Conservation (phyloP, 2,113 vertebrate genomes). For the Sterna hirundo region DNA sequence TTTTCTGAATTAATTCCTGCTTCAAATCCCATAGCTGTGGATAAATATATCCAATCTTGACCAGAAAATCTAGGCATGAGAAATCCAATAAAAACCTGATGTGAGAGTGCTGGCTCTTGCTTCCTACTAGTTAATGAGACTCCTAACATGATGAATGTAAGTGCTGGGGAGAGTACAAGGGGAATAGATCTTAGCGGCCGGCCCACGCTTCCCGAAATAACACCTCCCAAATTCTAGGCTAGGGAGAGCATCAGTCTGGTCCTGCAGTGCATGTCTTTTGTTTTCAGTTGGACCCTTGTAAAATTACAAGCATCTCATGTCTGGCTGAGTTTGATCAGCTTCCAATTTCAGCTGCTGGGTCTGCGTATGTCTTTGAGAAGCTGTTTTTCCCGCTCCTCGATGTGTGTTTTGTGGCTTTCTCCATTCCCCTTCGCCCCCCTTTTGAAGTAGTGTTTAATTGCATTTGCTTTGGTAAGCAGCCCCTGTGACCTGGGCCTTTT, state of each 20-base stretch:
- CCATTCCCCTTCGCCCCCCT: background rate
- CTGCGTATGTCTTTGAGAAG: background rate
- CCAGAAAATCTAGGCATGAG: constrained; percentile 34
- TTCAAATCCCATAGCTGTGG: constrained; percentile 55
- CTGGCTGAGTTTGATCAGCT: background rate
- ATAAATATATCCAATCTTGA: constrained; percentile 65
- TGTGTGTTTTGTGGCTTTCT: background rate
- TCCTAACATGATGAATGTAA: background rate
- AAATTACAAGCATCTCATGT: background rate
- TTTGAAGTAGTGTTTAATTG: background rate
- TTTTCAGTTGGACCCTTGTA: background rate
- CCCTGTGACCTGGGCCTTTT: background rate
- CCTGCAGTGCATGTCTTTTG: background rate
- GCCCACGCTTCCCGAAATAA: background rate
- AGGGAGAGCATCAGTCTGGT: rapidly evolving
- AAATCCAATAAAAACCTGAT: constrained; percentile 42
- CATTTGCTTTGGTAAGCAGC: constrained; percentile 6
- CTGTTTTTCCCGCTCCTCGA: background rate
- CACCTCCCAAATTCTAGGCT: background rate
- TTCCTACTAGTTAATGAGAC: constrained; percentile 35
- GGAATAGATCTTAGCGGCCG: background rate
- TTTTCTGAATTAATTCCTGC: constrained; percentile 61
- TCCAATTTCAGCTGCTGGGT: background rate
- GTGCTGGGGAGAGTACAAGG: background rate
- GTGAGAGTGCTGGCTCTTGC: background rate